Percentiles rank a stretch among this genome's conserved stretches.
phyloP scores from a whole-genome alignment of 1,140 invertebrate species.

The Acyrthosiphon pisum region DNA sequence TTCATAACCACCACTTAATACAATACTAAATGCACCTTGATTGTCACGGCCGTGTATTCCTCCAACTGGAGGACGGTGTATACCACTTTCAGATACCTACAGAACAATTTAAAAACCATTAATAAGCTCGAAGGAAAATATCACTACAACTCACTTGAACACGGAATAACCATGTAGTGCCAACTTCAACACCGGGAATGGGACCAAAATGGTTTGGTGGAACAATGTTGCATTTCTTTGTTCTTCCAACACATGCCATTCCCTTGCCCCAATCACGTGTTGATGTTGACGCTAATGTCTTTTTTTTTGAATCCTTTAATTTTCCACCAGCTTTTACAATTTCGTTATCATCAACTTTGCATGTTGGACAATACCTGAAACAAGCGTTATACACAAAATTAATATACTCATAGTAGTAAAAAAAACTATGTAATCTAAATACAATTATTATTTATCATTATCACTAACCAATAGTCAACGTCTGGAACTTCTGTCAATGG shows the following conservation, averaged over 20 bases:
- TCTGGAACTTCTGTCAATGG: conserved; percentile 70
- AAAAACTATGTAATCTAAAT: neutral
- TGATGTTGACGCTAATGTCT: conserved; percentile 62
- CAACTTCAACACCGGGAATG: conserved; percentile 86
- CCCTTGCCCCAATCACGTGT: conserved; percentile 82
- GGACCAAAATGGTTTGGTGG: conserved; percentile 81
- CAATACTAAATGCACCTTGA: conserved; percentile 83
- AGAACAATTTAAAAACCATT: neutral
- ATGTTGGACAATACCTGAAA: conserved; percentile 78
- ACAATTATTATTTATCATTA: no score
- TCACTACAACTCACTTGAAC: conserved; percentile 75
- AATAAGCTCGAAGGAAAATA: neutral
- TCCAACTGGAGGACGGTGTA: conserved; percentile 82
- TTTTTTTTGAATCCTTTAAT: conserved; percentile 74
- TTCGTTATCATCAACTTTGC: conserved; percentile 77
- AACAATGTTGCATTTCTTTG: conserved; percentile 73
- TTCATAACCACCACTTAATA: conserved; percentile 86
- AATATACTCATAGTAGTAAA: neutral
- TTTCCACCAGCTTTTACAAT: conserved; percentile 81
- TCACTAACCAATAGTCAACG: conserved; percentile 72
- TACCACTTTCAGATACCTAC: conserved; percentile 80
- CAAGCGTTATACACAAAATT: neutral
- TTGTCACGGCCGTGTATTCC: conserved; percentile 84
- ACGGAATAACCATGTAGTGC: conserved; percentile 82
- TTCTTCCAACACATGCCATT: conserved; percentile 82